Conservation (phyloP, 2,888 invertebrate species). For the Polia nebulosa region DNA sequence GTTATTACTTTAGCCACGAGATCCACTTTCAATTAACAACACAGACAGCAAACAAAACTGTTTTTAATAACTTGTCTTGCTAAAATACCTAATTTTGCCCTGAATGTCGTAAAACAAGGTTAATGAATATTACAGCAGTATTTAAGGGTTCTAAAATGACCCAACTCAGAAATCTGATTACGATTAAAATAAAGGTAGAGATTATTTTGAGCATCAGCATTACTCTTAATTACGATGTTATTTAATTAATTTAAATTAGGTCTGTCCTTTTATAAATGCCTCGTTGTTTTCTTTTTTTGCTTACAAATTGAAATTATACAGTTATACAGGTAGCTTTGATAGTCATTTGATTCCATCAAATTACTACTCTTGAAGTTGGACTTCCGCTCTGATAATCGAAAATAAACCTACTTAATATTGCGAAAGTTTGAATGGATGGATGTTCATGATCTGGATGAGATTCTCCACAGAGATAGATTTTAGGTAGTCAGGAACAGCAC, state of each 20-base stretch:
- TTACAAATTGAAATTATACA: conserved; percentile 9
- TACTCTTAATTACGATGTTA: conserved; percentile 43
- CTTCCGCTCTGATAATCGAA: too few relatives aligned
- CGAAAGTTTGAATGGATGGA: too few relatives aligned
- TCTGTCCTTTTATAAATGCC: conserved; percentile 16
- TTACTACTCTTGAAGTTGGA: too few relatives aligned
- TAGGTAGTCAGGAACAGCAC: too few relatives aligned
- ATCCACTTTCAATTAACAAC: too few relatives aligned
- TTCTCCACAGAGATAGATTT: too few relatives aligned
- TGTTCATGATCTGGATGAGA: too few relatives aligned
- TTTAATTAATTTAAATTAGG: conserved; percentile 48
- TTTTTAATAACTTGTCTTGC: too few relatives aligned
- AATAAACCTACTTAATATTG: too few relatives aligned
- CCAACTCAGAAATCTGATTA: conserved; percentile 54
- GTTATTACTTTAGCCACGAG: too few relatives aligned
- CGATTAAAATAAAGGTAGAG: conserved; percentile 36
- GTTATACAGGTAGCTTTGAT: neutral
- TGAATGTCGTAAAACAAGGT: neutral
- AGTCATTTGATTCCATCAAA: neutral
- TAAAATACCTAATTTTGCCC: neutral
- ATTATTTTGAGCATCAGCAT: conserved; percentile 46
- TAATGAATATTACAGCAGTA: conserved; percentile 40
- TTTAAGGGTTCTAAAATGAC: conserved; percentile 33
- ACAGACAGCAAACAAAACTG: neutral
- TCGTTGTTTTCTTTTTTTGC: conserved; percentile 27